phyloP scores from a whole-genome alignment of 2,113 vertebrate species.

The Pedionomus torquatus region DNA sequence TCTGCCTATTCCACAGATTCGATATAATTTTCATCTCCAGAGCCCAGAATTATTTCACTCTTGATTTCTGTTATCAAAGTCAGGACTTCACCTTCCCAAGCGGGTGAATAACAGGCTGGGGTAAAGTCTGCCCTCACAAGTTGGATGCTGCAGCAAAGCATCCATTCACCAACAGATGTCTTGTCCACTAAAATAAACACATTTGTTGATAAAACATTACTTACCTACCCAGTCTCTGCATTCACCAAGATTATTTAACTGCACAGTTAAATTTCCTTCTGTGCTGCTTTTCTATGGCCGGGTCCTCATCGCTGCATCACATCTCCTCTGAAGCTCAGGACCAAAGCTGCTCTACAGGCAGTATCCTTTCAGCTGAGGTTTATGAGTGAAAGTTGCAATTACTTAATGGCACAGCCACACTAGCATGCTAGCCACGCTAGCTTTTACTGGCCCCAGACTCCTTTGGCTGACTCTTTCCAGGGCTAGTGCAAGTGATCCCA shows the following conservation, averaged over 20 bases:
- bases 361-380: background rate
- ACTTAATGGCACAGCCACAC: background rate
- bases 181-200: background rate
- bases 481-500: background rate
- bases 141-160: background rate
- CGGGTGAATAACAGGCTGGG: background rate
- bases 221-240: background rate
- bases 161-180: background rate
- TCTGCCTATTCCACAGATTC: background rate
- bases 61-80: background rate
- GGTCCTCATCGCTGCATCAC: background rate
- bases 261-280: background rate
- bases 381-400: too few species aligned
- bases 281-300: rapidly evolving
- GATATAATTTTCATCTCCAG: background rate
- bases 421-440: rapidly evolving
- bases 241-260: background rate
- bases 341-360: background rate
- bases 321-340: background rate
- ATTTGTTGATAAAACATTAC: rapidly evolving
- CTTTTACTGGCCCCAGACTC: background rate
- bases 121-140: background rate
- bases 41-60: background rate
- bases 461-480: background rate
- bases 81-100: background rate